Base-by-base conservation (phyloP, 2,888 invertebrate genomes). In the Phlogophora meticulosa region DNA sequence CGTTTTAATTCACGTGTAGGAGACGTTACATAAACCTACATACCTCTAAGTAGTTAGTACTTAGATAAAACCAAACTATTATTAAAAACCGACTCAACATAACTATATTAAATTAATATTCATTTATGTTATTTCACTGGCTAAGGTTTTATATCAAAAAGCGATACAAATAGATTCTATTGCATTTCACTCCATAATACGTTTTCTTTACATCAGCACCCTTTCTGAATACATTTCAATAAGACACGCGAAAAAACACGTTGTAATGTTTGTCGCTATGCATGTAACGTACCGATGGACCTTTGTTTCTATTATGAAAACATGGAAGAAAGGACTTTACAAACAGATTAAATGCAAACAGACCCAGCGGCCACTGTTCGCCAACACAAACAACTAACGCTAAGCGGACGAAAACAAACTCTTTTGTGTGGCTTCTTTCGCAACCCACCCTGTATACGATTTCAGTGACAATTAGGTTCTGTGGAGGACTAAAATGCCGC, bases 341-440 rank as follows among this genome's bases (percentile, higher is more conserved):
- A 93, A 92, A 93, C 90, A 91, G 94, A 95, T 95, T 95, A 94
- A 92, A 91, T 85, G 90, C 91, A 92, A 94, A 94, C 94, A 94
- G 87, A 88, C 87, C 87, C 88, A 84, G 84, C 89, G 90, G 93
- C 92, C 89, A 86, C 87, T 83, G 90, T 88, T 89, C 87, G 89
- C 90, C 85, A 88, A 90, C 88, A 91, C 90, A 94, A 93, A 94
- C 93, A 94, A 88, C 87, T 88, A 89, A 91, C 92, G 90, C 89
- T 91, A 91, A 91, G 82, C 88, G 89, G 88, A 92, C 88, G 88
- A 91, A 94, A 95, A 95, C 94, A 94, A 89, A 89, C 87, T 87
- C 88, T 87, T 92, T 94, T 94, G 94, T 93, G 82, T 76, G 76
- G 78, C 76, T 85, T 86, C 86, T 90, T 90, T 89, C 81, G 86